These are phyloP conservation scores for Elmis aenea DNA, from an alignment of 2,888 invertebrate species.

Conservation along the genomic window DNA sequence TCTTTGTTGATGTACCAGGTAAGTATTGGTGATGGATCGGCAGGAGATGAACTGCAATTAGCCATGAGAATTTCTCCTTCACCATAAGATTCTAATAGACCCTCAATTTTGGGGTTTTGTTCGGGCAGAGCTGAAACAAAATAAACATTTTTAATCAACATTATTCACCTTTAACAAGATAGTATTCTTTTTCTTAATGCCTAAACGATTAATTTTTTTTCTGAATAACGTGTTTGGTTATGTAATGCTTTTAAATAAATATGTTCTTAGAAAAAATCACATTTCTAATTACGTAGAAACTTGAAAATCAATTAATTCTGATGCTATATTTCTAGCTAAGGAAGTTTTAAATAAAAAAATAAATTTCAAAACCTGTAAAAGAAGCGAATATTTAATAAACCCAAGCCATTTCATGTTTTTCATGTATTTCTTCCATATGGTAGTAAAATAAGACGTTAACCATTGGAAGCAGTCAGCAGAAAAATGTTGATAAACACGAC, in stretches of 20 bases:
- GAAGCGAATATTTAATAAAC: no score
- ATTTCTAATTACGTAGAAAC: no score
- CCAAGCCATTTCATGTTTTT: no score
- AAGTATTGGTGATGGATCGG: conserved; percentile 41
- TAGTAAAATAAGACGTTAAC: no score
- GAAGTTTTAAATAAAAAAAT: no score
- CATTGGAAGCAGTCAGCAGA: no score
- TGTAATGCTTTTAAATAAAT: not conserved
- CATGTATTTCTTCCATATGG: no score
- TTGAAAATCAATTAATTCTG: no score
- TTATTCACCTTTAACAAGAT: not conserved
- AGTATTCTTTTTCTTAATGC: not conserved
- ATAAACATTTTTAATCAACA: not conserved
- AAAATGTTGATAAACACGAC: no score
- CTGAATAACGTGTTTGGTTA: not conserved
- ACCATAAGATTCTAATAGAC: conserved; percentile 33
- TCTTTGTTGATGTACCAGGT: conserved; percentile 42
- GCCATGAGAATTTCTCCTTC: conserved; percentile 39
- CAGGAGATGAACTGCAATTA: conserved; percentile 41
- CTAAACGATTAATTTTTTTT: not conserved
- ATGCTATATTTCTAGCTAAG: no score
- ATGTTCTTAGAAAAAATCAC: no score
- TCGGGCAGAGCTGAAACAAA: conserved; percentile 42
- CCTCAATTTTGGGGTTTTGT: conserved; percentile 39
- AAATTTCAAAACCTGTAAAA: no score